Percentiles rank a stretch among this genome's conserved stretches.
Evolutionary conservation across 1,140 invertebrate genomes (phyloP).

Genomic region (Ceratina japonica): DNA sequence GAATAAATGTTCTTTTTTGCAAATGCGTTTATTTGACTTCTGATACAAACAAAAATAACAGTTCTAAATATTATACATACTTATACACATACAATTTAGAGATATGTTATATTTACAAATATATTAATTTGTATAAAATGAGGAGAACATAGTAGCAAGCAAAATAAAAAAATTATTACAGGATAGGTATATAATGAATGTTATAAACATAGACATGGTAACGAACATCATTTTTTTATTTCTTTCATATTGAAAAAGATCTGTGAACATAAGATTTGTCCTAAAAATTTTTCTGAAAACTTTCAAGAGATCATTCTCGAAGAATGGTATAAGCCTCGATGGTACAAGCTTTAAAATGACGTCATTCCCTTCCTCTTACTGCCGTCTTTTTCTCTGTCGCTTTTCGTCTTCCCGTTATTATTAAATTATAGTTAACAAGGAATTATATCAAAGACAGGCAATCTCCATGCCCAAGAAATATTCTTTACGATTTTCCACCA

Average conservation of each 20-base stretch:
- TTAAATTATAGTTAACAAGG: slow-evolving; percentile 19
- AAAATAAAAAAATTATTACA: neutral
- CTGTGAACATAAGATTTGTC: slow-evolving; percentile 37
- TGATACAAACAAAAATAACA: no score
- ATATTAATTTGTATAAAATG: neutral
- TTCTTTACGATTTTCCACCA: slow-evolving; percentile 78
- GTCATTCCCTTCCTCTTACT: neutral
- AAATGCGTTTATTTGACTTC: no score
- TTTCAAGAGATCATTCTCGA: slow-evolving; percentile 21
- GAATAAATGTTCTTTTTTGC: no score
- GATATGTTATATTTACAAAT: no score
- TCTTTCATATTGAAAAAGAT: slow-evolving; percentile 31
- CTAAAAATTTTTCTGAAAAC: slow-evolving; percentile 10
- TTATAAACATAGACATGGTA: slow-evolving; percentile 1
- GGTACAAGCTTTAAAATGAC: slow-evolving; percentile 1
- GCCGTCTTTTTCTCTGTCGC: neutral
- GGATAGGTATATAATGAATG: neutral
- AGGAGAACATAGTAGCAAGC: neutral
- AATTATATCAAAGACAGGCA: slow-evolving; percentile 19
- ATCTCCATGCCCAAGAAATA: neutral
- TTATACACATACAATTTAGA: no score
- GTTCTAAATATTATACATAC: no score
- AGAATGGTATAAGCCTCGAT: neutral
- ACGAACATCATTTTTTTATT: slow-evolving; percentile 35
- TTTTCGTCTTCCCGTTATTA: neutral